Evolutionary conservation across 2,888 invertebrate genomes (phyloP), one percentile per base, ranked within the genome.

Genomic region (Xestia ashworthii): DNA sequence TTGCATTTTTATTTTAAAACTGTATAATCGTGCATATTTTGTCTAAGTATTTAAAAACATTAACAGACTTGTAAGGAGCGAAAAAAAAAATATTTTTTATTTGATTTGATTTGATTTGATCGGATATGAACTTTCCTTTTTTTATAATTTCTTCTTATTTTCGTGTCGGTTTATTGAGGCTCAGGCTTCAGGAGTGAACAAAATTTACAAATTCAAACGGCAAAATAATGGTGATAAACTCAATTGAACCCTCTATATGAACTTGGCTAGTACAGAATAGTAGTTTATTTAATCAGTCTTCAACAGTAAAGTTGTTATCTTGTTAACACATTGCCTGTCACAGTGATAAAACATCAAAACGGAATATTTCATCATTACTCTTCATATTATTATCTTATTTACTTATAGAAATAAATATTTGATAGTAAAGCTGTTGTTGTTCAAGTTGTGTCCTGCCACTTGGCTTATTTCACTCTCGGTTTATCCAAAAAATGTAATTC

Each of bases 131-230:
- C 72, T 48, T 55, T 12, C 53, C 0, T n/a, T 62, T 65, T 58
- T n/a, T 62, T 69, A 53, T n/a, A 50, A n/a, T 74, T 81, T 70
- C 50, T 46, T 76, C 67, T 14, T 50, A 8, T 71, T 69, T 44
- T 25, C 38, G 0, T 67, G 0, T 70, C 41, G 22, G 44, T 73
- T 11, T 60, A 76, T n/a, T 71, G 74, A 68, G 44, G 32, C 67
- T 60, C 55, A 68, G 44, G 32, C 67, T 60, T 62, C 72, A 74
- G 48, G n/a, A 0, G 74, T 76, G 71, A 65, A 78, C 14, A 48
- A 67, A 64, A 64, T 12, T 3, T 11, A 75, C 14, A 81, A 73
- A 67, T 38, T 65, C 3, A 73, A 74, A 62, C 16, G 14, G 38
- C 58, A 22, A 41, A 78, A 72, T 5, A 77, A 38, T 48, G 44